Percentiles rank a stretch among this genome's conserved stretches.
Evolutionary conservation across 2,888 invertebrate species (phyloP).

Genomic region (Metacarcinus magister): DNA sequence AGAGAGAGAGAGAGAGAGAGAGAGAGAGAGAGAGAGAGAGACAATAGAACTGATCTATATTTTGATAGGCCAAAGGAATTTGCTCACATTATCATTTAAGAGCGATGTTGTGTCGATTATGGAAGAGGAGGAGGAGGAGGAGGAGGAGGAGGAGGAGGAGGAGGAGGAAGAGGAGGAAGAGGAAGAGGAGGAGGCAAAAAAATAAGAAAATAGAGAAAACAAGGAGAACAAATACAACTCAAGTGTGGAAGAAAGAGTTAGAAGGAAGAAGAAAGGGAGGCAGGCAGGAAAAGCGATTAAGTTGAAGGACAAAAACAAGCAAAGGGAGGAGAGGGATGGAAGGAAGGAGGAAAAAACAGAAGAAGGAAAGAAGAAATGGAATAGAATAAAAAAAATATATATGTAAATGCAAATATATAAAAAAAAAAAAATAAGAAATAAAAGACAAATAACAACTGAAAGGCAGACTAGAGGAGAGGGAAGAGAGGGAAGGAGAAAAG

Average conservation of each 20-base stretch:
- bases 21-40: neutral
- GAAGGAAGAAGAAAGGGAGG: neutral
- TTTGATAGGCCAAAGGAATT: neutral
- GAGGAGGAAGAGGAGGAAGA: conserved; percentile 5
- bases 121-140: neutral
- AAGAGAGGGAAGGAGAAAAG: neutral
- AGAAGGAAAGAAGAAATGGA: too few relatives aligned
- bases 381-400: too few relatives aligned
- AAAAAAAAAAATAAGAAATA: too few relatives aligned
- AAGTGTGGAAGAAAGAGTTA: neutral
- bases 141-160: neutral
- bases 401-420: too few relatives aligned
- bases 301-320: too few relatives aligned
- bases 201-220: neutral
- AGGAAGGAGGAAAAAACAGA: too few relatives aligned
- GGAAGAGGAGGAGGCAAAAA: conserved; percentile 5
- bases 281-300: neutral
- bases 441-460: neutral
- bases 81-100: neutral
- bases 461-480: neutral
- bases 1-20: conserved; percentile 48
- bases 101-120: neutral
- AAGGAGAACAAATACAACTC: neutral
- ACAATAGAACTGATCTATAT: neutral
- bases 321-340: too few relatives aligned